Percentiles rank a stretch among this genome's conserved stretches.
phyloP scores from a whole-genome alignment of 2,888 invertebrate species.

The Volucella inanis region DNA sequence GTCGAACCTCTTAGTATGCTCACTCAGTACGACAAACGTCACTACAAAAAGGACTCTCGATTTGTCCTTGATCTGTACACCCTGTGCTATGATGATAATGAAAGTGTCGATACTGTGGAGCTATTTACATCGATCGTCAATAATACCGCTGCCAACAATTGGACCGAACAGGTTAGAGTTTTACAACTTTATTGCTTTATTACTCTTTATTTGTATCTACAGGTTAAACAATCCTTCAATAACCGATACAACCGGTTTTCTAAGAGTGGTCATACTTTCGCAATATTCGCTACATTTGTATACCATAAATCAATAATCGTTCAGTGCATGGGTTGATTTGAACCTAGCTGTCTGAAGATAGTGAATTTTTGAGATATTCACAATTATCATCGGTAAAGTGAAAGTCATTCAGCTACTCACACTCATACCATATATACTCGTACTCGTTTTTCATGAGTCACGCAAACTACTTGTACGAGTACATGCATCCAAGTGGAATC shows the following conservation, averaged over 20 bases:
- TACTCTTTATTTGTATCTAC: background rate
- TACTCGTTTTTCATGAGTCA: conserved; percentile 24
- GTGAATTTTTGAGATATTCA: too few species aligned
- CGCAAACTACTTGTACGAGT: background rate
- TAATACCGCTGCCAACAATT: conserved; percentile 78
- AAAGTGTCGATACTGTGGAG: conserved; percentile 89
- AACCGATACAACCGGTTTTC: conserved; percentile 39
- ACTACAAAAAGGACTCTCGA: conserved; percentile 93
- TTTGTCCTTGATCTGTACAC: conserved; percentile 93
- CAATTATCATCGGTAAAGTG: too few species aligned
- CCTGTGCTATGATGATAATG: conserved; percentile 92
- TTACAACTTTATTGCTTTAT: conserved; percentile 13
- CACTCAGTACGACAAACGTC: conserved; percentile 85
- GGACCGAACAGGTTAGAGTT: conserved; percentile 78
- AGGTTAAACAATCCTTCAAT: conserved; percentile 8
- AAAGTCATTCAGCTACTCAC: too few species aligned
- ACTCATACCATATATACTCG: too few species aligned
- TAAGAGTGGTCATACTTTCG: conserved; percentile 4
- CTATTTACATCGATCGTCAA: conserved; percentile 82
- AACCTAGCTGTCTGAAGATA: too few species aligned
- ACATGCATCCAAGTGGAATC: conserved; percentile 27
- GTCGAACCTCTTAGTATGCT: conserved; percentile 84
- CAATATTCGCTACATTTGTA: conserved; percentile 5
- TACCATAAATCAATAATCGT: too few species aligned
- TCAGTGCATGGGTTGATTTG: too few species aligned